Evolutionary conservation across 2,113 vertebrate genomes (phyloP), one percentile per base, ranked within the genome.

Genomic region (Bos indicus): DNA sequence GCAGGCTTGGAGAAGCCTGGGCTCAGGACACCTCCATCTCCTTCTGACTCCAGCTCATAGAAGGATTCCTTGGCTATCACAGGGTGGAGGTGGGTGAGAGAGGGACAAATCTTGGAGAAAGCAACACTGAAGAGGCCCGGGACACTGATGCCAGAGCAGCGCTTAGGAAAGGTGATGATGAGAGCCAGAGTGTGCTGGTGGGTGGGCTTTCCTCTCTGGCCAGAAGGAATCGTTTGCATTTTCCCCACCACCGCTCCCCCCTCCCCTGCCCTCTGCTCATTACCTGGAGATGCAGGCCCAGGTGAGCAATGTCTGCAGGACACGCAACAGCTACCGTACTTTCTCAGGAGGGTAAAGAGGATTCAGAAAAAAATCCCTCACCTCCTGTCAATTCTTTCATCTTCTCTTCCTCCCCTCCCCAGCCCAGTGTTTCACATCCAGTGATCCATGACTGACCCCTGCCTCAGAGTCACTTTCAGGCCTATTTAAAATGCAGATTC

Each of bases 261-360:
- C 48, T 30, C 28, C 51, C 40, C 15, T 0, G 2, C 0, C 25
- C 17, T 2, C 82, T 86, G 57, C 48, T 48, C 46, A 4, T 13
- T 48, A 28, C 77, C 33, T 43, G 56, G 80, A 80, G n/a, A 25
- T 3, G 33, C 14, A 51, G 23, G 33, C 25, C 57, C 43, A 30
- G 62, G 60, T 62, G 33, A 90, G 36, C 13, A 48, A 43, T 6
- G 9, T 28, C 57, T 43, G 11, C 1, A 60, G 10, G 67, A 74
- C 46, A 28, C 2, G 7, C 3, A 16, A 54, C 21, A 33, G 46
- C 52, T 9, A 48, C 0, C 1, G 10, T 6, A 64, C 19, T 48
- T 59, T 74, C 71, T 54, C 54, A 19, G 19, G 19, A 74, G 3
- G 30, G 10, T 7, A 52, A 51, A 78, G 21, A 33, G 36, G 25